phyloP scores from a whole-genome alignment of 2,113 vertebrate genomes.

The Columba livia region DNA sequence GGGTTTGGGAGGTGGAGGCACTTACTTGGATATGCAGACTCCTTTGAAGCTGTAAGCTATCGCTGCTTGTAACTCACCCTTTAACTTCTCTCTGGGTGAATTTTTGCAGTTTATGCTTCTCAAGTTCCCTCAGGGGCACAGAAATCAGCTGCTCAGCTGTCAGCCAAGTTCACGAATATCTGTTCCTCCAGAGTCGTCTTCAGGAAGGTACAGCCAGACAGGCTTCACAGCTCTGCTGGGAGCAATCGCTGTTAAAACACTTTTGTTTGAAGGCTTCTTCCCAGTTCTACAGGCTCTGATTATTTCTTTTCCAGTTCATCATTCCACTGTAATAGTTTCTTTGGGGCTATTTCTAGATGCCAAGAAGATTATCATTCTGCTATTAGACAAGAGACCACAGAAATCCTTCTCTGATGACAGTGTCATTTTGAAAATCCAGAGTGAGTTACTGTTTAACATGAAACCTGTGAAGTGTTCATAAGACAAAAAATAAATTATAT shows the following conservation, averaged over 20 bases:
- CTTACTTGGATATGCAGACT: background rate
- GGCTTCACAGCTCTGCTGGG: background rate
- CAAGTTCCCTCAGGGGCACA: background rate
- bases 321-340: background rate
- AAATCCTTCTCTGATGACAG: background rate
- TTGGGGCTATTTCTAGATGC: slow-evolving; percentile 3
- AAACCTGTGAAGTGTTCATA: background rate
- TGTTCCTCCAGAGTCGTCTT: background rate
- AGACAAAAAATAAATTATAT: background rate
- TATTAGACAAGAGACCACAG: background rate
- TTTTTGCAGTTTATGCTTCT: background rate
- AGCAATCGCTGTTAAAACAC: background rate
- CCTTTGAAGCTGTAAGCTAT: background rate
- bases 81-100: background rate
- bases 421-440: background rate
- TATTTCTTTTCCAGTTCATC: slow-evolving; percentile 7
- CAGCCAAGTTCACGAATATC: background rate
- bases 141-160: background rate
- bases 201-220: background rate
- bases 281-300: background rate
- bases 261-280: background rate
- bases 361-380: background rate
- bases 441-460: background rate
- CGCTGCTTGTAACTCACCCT: background rate
- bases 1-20: background rate